Percentiles rank a stretch among this genome's conserved stretches.
These are phyloP conservation scores for Pocillopora verrucosa DNA, from an alignment of 64 coral and sea anemone species.

Conservation along the genomic window DNA sequence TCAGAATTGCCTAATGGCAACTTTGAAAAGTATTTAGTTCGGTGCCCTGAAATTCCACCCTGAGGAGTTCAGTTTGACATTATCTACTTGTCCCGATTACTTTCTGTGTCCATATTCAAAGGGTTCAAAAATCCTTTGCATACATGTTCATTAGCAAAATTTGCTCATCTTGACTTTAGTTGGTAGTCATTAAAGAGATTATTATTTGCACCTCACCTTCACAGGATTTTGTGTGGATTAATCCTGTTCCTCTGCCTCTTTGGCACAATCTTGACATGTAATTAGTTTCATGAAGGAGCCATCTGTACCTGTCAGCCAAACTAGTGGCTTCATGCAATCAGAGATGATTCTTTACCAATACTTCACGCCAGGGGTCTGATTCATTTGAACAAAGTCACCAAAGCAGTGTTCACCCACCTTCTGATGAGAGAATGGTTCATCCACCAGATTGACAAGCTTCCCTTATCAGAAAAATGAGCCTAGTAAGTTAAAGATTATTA, in stretches of 20 bases:
- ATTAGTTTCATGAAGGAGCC: neutral
- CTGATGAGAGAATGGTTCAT: neutral
- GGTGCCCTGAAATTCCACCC: too few species aligned
- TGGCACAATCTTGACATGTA: constrained; percentile 54
- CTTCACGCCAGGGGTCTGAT: neutral
- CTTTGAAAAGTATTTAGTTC: too few species aligned
- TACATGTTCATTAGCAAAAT: too few species aligned
- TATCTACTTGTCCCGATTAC: too few species aligned
- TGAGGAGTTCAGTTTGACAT: too few species aligned
- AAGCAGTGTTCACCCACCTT: neutral
- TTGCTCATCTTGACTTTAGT: too few species aligned
- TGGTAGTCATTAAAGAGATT: neutral
- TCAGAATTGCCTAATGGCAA: too few species aligned
- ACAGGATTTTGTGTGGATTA: constrained; percentile 42
- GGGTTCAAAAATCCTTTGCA: too few species aligned
- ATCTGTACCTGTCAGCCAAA: constrained; percentile 10
- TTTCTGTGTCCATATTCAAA: too few species aligned
- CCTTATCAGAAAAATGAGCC: neutral
- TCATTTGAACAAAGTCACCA: neutral
- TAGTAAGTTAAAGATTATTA: too few species aligned
- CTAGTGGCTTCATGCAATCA: constrained; percentile 34
- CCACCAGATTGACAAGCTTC: neutral
- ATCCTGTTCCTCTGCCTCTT: constrained; percentile 57
- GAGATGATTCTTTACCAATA: neutral
- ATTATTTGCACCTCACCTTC: neutral